Base-by-base conservation (phyloP, 2,113 vertebrate species). In the Pavo muticus region DNA sequence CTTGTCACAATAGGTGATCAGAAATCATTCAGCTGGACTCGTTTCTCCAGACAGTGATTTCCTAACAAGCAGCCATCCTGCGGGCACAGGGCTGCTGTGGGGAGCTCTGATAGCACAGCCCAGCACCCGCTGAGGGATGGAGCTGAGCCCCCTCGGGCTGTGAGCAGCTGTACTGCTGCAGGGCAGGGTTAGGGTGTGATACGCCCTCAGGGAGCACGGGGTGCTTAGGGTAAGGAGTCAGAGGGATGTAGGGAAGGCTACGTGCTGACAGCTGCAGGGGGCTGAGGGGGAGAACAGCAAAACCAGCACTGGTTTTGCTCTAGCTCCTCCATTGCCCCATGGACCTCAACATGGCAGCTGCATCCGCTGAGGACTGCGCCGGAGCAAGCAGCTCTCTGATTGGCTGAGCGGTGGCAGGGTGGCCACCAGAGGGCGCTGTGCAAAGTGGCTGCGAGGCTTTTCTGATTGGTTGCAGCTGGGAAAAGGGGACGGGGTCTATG, bases 151-250 rank as follows among this genome's bases (percentile, higher is more conserved):
- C 14, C n/a, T 32, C 29, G 7, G 52, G 20, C 50, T 80, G 39
- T 5, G 40, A 72, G 79, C 48, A 54, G 7, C 57, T 1, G 19
- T 59, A 0, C 14, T 0, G 1, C 56, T 63, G 27, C 32, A n/a
- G 57, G 47, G 23, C 9, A 44, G 32, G 19, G 18, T 24, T n/a
- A 32, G 39, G 69, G 32, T 9, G 25, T 13, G 11, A 20, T 20
- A 39, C 4, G 6, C n/a, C n/a, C 45, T 6, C 32, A 17, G 61
- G 2, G 5, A 65, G 60, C 2, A 1, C 3, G 1, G 1, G 27
- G 32, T 7, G 21, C 39, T 50, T 45, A 30, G 69, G 44, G 24
- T 37, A 30, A 37, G 39, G 21, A 30, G 9, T 13, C 65, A 61
- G 29, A 48, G 0, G 2, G 30, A 19, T 4, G 1, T 3, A 16